Percentiles rank a stretch among this genome's conserved stretches.
Evolutionary conservation across 2,113 vertebrate species (phyloP).

Genomic region (Chloropsis hardwickii): DNA sequence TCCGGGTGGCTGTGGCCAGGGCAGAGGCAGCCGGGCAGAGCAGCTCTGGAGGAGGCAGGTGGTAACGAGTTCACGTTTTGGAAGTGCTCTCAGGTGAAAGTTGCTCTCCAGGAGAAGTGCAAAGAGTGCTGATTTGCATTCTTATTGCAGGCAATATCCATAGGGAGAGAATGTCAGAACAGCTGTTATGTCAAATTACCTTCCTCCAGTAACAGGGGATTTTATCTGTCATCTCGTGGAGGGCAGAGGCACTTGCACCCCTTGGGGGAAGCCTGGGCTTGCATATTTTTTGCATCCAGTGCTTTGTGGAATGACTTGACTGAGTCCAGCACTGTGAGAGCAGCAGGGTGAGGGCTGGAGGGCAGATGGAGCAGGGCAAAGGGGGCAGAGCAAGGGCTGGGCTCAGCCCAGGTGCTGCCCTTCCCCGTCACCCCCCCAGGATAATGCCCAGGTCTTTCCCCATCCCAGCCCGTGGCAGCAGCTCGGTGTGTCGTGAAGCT

Average conservation of each 20-base stretch:
- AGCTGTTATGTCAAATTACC: conserved; percentile 71
- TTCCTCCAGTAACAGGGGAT: conserved; percentile 57
- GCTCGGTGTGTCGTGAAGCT: neutral
- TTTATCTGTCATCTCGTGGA: conserved; percentile 64
- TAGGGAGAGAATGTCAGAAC: conserved; percentile 68
- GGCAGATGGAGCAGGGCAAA: neutral
- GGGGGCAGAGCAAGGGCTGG: neutral
- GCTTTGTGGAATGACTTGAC: neutral
- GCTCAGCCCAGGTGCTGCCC: neutral
- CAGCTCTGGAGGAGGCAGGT: neutral
- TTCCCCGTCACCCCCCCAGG: neutral
- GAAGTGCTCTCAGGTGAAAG: conserved; percentile 54
- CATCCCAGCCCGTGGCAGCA: neutral
- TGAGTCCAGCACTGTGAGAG: accelerated
- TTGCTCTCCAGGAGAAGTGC: conserved; percentile 51
- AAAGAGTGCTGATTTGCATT: conserved; percentile 66
- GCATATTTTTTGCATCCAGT: conserved; percentile 7
- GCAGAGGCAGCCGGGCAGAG: neutral
- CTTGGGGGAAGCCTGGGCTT: conserved; percentile 25
- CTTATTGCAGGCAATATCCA: conserved; percentile 63
- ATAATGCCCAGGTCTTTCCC: neutral
- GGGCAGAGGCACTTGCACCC: conserved; percentile 55
- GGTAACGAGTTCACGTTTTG: conserved; percentile 39
- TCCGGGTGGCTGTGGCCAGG: neutral
- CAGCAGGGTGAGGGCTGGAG: neutral